Percentiles rank a stretch among this genome's conserved stretches.
These are phyloP conservation scores for Dryas iulia DNA, from an alignment of 1,140 invertebrate genomes.

Conservation along the genomic window DNA sequence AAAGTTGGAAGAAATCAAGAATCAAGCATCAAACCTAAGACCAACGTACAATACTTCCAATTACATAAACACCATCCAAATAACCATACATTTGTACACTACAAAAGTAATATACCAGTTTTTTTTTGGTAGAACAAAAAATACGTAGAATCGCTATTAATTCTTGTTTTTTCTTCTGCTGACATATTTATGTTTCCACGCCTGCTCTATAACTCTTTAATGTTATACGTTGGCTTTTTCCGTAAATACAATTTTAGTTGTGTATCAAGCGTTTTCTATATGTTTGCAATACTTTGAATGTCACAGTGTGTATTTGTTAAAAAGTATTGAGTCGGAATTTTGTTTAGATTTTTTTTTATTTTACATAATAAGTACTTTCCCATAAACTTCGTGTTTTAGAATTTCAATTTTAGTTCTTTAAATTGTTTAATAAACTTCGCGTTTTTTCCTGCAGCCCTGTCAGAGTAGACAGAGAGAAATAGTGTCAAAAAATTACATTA, in stretches of 20 bases:
- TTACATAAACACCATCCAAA: too few species aligned
- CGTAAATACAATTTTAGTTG: constrained; percentile 8
- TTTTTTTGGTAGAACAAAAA: constrained; percentile 1
- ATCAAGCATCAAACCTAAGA: too few species aligned
- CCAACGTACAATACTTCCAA: too few species aligned
- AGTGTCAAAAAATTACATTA: too few species aligned
- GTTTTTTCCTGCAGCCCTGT: too few species aligned
- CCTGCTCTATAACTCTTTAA: constrained; percentile 31
- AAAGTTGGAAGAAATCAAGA: too few species aligned
- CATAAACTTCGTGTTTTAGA: too few species aligned
- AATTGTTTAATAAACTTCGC: too few species aligned
- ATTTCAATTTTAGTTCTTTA: too few species aligned
- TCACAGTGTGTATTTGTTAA: background rate
- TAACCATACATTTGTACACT: background rate
- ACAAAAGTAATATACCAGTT: background rate
- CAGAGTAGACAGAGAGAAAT: too few species aligned
- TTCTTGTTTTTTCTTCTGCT: constrained; percentile 20
- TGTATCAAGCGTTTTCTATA: constrained; percentile 4
- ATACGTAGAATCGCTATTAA: constrained; percentile 13
- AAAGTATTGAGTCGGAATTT: background rate
- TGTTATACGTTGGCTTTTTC: constrained; percentile 23
- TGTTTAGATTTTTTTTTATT: too few species aligned
- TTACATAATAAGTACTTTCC: too few species aligned
- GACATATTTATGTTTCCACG: constrained; percentile 32
- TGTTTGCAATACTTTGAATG: background rate